Base-by-base conservation (phyloP, 2,113 vertebrate genomes). In the Parus major region DNA sequence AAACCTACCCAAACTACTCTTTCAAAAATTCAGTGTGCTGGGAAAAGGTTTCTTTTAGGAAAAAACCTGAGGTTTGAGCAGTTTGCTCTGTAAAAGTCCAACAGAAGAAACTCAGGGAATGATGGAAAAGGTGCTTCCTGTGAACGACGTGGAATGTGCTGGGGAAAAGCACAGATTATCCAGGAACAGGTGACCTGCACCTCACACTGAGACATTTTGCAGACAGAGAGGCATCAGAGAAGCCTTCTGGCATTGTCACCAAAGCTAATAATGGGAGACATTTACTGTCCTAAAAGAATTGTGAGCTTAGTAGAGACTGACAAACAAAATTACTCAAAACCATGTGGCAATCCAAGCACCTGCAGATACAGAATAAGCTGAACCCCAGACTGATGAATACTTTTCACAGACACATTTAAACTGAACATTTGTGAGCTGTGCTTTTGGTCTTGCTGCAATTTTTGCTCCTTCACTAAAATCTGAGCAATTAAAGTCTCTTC, bases 251-350 rank as follows among this genome's bases (percentile, higher is more conserved):
- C 1, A 2, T 5, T 56, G 41, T 19, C 60, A 68, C 49, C 69
- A 46, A 36, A 76, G 52, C 47, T 81, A 78, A 86, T 29, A 80
- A 92, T 12, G 3, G 3, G 39, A 88, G 65, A 49, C 25, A 31
- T 60, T 91, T 69, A 21, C 61, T 60, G 21, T 44, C 44, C 46
- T 64, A 21, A 75, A 81, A 82, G 47, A 72, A 89, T 42, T 85
- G 60, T 25, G 47, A 78, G 60, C 53, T 82, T 61, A 80, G 66
- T 7, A 59, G 25, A 85, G 56, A 64, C 65, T 72, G 59, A 76
- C 59, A 93, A 90, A 90, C 36, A 92, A 78, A 82, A 87, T 80
- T 82, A 70, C 52, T 59, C 79, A 82, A 64, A 94, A 70, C 80
- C 73, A 46, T 5, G 25, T 35, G 52, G 49, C 57, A 46, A 41